Conservation (phyloP, 2,113 vertebrate species). For the Tangachromis dhanisi region DNA sequence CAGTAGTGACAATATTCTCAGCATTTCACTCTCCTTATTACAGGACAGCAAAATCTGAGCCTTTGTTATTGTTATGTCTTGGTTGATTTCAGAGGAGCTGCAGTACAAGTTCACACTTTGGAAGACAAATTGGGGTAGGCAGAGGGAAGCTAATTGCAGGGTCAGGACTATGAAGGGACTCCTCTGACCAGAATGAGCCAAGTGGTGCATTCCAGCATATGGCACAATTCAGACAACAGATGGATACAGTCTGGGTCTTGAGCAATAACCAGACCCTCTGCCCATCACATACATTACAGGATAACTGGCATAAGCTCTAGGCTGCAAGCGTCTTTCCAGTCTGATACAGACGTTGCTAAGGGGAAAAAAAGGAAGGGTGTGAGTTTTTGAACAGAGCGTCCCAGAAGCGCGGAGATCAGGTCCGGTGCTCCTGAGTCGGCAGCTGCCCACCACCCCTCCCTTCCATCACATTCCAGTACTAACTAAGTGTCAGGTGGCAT, state of each 20-base stretch:
- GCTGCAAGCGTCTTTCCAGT: not conserved
- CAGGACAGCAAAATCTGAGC: not conserved
- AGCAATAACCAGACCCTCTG: constrained; percentile 8
- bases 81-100: not conserved
- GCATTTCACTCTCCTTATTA: not conserved
- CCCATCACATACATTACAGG: not conserved
- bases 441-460: constrained; percentile 36
- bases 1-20: not conserved
- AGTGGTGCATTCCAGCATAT: constrained; percentile 55
- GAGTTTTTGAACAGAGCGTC: not conserved
- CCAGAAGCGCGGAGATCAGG: constrained; percentile 10
- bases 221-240: constrained; percentile 56
- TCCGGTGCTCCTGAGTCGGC: constrained; percentile 29
- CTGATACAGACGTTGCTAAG: not conserved
- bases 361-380: not conserved
- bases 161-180: not conserved
- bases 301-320: not conserved
- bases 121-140: not conserved
- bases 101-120: not conserved
- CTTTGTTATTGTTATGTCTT: not conserved
- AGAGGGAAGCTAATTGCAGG: not conserved
- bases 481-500: constrained; percentile 70
- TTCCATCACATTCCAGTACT: constrained; percentile 63
- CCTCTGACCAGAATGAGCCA: constrained; percentile 21
- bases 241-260: constrained; percentile 35